These are phyloP conservation scores for Hippocampus mohnikei DNA, from an alignment of 2,113 vertebrate species.

Conservation along the genomic window DNA sequence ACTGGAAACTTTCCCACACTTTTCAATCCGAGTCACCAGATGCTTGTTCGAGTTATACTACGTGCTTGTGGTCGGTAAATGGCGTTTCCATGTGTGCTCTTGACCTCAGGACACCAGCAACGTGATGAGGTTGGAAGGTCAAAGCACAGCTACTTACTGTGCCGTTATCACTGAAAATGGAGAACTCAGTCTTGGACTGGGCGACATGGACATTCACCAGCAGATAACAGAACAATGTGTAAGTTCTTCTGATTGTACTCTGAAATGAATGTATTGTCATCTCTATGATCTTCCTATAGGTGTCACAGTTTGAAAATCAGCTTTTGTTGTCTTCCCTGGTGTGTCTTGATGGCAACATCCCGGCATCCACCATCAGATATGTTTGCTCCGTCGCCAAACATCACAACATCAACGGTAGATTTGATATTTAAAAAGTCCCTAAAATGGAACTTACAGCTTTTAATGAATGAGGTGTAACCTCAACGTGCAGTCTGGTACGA, in stretches of 20 bases:
- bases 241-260: slow-evolving; percentile 34
- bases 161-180: slow-evolving; percentile 71
- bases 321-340: slow-evolving; percentile 75
- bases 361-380: slow-evolving; percentile 80
- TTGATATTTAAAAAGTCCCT: background rate
- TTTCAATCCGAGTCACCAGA: background rate
- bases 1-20: no score
- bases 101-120: slow-evolving; percentile 64
- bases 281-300: slow-evolving; percentile 60
- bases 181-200: slow-evolving; percentile 81
- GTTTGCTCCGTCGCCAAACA: slow-evolving; percentile 79
- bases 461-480: slow-evolving; percentile 2
- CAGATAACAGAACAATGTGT: slow-evolving; percentile 82
- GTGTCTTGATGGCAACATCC: slow-evolving; percentile 86
- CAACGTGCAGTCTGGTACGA: slow-evolving; percentile 82
- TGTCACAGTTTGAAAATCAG: slow-evolving; percentile 78
- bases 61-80: background rate
- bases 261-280: background rate
- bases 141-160: slow-evolving; percentile 75
- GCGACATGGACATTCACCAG: slow-evolving; percentile 87
- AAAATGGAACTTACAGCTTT: background rate
- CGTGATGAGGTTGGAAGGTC: slow-evolving; percentile 58
- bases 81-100: slow-evolving; percentile 1
- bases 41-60: background rate
- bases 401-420: slow-evolving; percentile 75